Base-by-base conservation (phyloP, 2,888 invertebrate genomes). In the Mystacides longicornis region DNA sequence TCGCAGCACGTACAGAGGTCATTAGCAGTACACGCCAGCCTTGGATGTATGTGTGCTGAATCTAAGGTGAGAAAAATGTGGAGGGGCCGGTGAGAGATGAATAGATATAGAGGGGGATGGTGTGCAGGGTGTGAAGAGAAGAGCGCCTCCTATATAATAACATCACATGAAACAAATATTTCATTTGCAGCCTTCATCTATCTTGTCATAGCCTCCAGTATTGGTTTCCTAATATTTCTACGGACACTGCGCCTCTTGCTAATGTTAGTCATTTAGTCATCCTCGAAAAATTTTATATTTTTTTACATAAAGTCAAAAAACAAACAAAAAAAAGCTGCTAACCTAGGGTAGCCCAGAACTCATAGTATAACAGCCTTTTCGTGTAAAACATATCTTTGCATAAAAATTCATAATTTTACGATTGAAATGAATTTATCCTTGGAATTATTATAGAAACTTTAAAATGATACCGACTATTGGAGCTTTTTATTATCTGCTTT, bases 101-200 rank as follows among this genome's bases (percentile, higher is more conserved):
- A 37, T 7, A 47, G 49, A 16, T n/a, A 53, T 19, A 22, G 37
- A 31, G 31, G 16, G 37, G 48, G 14, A 54, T 14, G 20, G 23
- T n/a, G 48, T 14, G 37, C 20, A 43, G 23, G 51, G 23, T 11
- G 52, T 11, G 23, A 19, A 45, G 37, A 43, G 22, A 46, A 50
- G 57, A 22, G 52, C 51, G 55, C 53, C 23, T 52, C 51, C 37
- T 46, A 60, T 58, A 54, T 58, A 56, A 54, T 58, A 56, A 57
- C 54, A 55, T 58, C 55, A 50, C 56, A 53, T 51, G 56, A 55
- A 54, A 56, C 60, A 57, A 57, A 60, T 60, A 56, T 54, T 60
- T 57, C 57, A 60, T 60, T 55, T 49, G 49, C 60, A 54, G 55
- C 58, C 57, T 54, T 51, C 57, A 60, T 60, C 60, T 55, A 60